A percentile compares a stretch with the other conserved stretches of the same genome.
phyloP scores from a whole-genome alignment of 23 tunicate species.

The Phallusia fumigata region DNA sequence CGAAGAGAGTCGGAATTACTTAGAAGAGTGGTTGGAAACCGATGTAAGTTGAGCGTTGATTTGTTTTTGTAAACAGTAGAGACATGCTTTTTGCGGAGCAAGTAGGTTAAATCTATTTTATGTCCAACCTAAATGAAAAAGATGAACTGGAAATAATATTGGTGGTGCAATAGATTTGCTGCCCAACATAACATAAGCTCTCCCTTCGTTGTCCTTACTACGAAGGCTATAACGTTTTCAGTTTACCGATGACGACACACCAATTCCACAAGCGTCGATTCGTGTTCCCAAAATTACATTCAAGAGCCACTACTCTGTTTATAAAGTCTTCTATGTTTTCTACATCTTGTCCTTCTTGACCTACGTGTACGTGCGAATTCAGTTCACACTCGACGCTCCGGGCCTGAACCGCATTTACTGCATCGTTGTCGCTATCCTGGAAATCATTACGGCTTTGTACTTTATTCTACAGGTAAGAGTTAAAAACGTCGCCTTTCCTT shows the following conservation, averaged over 20 bases:
- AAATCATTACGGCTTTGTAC: slow-evolving; percentile 85
- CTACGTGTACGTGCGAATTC: slow-evolving; percentile 89
- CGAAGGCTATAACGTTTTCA: no score
- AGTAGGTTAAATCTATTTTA: no score
- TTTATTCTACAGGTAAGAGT: slow-evolving; percentile 59
- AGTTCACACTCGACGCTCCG: slow-evolving; percentile 89
- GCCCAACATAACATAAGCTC: no score
- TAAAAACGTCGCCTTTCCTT: background rate
- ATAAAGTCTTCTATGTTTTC: slow-evolving; percentile 62
- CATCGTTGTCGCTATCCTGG: slow-evolving; percentile 89
- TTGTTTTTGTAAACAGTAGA: no score
- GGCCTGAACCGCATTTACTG: slow-evolving; percentile 96
- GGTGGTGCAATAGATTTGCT: no score
- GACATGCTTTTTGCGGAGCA: no score
- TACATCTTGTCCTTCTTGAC: slow-evolving; percentile 85
- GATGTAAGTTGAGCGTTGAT: no score
- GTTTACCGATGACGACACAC: slow-evolving; percentile 96
- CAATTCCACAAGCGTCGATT: slow-evolving; percentile 90
- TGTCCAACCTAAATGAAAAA: no score
- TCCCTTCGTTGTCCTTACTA: no score
- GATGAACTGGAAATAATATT: no score
- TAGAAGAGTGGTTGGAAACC: no score
- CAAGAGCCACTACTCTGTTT: slow-evolving; percentile 62
- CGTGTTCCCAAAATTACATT: slow-evolving; percentile 76
- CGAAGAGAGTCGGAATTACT: no score